Conservation (phyloP, 2,888 invertebrate genomes). For the Lydus trimaculatus region DNA sequence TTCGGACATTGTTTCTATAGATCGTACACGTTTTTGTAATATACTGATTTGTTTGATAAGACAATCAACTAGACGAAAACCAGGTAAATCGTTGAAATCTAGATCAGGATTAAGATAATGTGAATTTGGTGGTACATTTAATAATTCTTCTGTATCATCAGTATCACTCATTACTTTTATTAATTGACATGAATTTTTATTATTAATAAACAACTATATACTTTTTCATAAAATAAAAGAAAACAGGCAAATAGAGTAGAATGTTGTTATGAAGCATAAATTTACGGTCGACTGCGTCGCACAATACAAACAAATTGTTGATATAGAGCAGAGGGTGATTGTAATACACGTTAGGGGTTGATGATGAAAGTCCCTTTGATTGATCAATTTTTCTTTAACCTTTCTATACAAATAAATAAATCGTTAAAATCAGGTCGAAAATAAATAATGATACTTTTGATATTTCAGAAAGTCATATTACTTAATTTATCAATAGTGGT, state of each 20-base stretch:
- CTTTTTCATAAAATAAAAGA: background rate
- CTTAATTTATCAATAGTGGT: too few species aligned
- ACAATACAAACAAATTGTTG: constrained; percentile 7
- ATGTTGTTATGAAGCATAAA: background rate
- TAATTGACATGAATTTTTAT: background rate
- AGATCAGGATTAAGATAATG: constrained; percentile 69
- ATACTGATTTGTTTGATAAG: constrained; percentile 71
- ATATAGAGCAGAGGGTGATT: background rate
- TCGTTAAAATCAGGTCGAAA: too few species aligned
- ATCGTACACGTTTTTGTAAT: constrained; percentile 62
- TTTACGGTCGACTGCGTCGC: background rate
- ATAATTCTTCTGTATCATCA: constrained; percentile 83
- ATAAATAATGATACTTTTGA: too few species aligned
- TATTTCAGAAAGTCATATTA: too few species aligned
- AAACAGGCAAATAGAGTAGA: background rate
- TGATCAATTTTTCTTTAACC: background rate
- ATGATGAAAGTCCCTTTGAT: background rate
- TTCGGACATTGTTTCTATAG: constrained; percentile 61
- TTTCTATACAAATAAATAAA: too few species aligned
- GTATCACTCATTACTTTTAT: constrained; percentile 69
- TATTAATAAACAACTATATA: background rate
- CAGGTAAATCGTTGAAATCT: constrained; percentile 28
- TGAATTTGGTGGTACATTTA: constrained; percentile 81
- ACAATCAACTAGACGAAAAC: constrained; percentile 65
- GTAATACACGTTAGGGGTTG: background rate